phyloP scores from a whole-genome alignment of 92 coral and sea anemone species.

The Galaxea fascicularis region DNA sequence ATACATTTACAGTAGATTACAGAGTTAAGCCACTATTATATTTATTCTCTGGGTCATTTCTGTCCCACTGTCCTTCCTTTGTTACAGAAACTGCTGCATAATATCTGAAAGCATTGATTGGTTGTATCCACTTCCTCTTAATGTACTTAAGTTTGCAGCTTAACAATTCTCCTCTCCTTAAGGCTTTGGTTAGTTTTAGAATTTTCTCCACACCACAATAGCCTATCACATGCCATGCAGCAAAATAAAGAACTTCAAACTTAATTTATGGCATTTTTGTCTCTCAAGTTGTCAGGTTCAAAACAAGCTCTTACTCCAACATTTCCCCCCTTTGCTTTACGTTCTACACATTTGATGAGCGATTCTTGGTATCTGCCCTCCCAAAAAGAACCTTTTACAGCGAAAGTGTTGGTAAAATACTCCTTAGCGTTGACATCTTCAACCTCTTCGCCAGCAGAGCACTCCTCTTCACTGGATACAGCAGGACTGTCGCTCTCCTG shows the following conservation, averaged over 20 bases:
- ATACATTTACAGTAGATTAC: too few relatives aligned
- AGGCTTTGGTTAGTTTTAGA: constrained; percentile 60
- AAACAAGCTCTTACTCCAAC: constrained; percentile 32
- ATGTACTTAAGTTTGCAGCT: constrained; percentile 14
- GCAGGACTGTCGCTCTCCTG: neutral
- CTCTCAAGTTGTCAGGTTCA: constrained; percentile 64
- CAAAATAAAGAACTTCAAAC: constrained; percentile 50
- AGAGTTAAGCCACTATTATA: neutral
- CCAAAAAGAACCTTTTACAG: constrained; percentile 52
- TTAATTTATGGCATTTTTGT: constrained; percentile 63
- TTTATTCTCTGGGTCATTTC: too few relatives aligned
- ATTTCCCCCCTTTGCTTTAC: neutral
- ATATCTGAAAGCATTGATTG: constrained; percentile 37
- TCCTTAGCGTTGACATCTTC: neutral
- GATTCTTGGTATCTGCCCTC: constrained; percentile 55
- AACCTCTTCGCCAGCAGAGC: neutral
- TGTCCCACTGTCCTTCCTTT: constrained; percentile 59
- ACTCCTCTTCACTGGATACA: neutral
- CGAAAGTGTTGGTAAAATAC: constrained; percentile 27
- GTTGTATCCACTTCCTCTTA: constrained; percentile 48
- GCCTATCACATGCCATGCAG: constrained; percentile 51
- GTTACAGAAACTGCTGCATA: constrained; percentile 46
- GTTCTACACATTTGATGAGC: constrained; percentile 28
- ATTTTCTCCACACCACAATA: constrained; percentile 67
- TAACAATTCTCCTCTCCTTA: constrained; percentile 19